Conservation (phyloP, 2,797 vertebrate genomes). For the Garrulus glandarius region DNA sequence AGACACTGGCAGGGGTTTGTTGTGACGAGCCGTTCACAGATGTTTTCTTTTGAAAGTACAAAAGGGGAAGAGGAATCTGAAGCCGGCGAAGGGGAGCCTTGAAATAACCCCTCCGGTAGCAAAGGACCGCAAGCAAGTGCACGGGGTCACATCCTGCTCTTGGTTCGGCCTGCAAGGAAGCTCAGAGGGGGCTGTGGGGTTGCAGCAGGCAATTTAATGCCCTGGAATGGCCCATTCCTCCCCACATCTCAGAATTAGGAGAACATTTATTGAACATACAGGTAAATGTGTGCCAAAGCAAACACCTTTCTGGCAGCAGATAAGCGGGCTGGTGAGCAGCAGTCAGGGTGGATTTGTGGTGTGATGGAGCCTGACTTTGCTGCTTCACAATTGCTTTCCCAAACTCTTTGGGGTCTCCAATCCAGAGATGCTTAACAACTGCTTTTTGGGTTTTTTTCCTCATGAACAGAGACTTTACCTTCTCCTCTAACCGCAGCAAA, state of each 20-base stretch:
- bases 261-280: accelerated
- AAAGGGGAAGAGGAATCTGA: constrained; percentile 22
- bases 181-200: background rate
- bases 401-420: background rate
- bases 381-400: background rate
- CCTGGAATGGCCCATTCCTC: background rate
- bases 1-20: constrained; percentile 30
- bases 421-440: background rate
- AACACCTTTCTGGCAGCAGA: background rate
- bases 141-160: background rate
- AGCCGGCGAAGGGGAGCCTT: background rate
- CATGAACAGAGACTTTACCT: background rate
- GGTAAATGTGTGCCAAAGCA: background rate
- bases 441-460: accelerated
- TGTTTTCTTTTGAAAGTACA: constrained; percentile 44
- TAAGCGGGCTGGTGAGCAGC: accelerated
- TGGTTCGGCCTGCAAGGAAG: accelerated
- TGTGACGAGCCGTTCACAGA: background rate
- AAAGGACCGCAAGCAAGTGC: background rate
- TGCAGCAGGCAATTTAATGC: background rate
- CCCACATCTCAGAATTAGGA: background rate
- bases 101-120: background rate
- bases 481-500: background rate
- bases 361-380: background rate
- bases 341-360: accelerated